Evolutionary conservation across 2,797 vertebrate genomes (phyloP), one percentile per base, ranked within the genome.

Genomic region (Intellagama lesueurii): DNA sequence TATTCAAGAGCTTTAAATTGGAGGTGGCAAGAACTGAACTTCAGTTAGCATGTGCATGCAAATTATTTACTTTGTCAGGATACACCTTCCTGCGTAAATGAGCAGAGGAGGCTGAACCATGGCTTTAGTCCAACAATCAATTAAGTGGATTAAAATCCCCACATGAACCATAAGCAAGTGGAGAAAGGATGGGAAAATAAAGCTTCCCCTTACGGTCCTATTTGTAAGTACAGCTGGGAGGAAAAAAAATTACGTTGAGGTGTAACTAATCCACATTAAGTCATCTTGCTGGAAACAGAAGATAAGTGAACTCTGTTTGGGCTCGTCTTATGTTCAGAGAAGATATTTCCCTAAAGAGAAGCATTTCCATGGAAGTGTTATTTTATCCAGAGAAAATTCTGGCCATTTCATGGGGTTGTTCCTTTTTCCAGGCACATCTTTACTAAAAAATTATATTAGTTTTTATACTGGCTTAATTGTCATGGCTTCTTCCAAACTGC

Each of bases 201-300:
- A 12, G 11, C 64, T 40, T 69, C 70, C 77, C 52, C 26, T 70
- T 32, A 35, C 66, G 19, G 32, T 17, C 44, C 0, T 9, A 56
- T 7, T 52, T 69, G 64, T 70, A 70, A 70, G n/a, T 52, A 32
- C 49, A 64, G 64, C 24, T 19, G 47, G 40, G 7, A 77, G 26
- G 68, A 32, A 14, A 14, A 40, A 79, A 80, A 80, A 56, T n/a
- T 47, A 68, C 35, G 60, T 66, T 47, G 28, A 47, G 30, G 75
- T 47, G 56, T 78, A 66, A 66, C 73, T 86, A 78, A 78, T 64
- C 75, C 56, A 68, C 56, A 86, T 78, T 77, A 78, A 86, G 75
- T 52, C 32, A 75, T 85, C 70, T 56, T 22, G 4, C 56, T 68
- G 28, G 66, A 5, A 32, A 30, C 35, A 66, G 66, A 32, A 49